Conservation (phyloP, 2,888 invertebrate species). For the Leptogaster cylindrica region DNA sequence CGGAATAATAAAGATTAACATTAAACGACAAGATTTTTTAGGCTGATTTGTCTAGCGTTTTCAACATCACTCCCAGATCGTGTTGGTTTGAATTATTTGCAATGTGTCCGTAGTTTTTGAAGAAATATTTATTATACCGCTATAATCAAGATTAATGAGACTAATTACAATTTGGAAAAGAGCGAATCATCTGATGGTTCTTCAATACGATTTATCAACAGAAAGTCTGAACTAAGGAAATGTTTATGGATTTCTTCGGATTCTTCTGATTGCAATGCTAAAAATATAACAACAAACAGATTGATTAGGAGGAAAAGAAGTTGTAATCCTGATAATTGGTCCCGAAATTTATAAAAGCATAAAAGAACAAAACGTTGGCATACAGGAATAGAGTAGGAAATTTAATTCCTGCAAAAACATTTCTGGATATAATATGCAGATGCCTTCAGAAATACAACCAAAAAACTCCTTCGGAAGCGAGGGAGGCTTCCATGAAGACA, state of each 20-base stretch:
- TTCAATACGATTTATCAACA: constrained; percentile 45
- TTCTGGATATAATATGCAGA: constrained; percentile 49
- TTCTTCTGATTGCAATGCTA: constrained; percentile 41
- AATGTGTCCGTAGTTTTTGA: background rate
- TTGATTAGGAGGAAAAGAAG: constrained; percentile 45
- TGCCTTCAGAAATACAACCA: constrained; percentile 47
- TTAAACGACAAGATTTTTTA: constrained; percentile 6
- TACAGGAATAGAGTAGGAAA: constrained; percentile 50
- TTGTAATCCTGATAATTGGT: constrained; percentile 45
- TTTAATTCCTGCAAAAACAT: constrained; percentile 50
- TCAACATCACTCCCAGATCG: constrained; percentile 19
- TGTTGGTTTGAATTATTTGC: constrained; percentile 8
- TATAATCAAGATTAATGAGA: constrained; percentile 16
- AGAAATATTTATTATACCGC: constrained; percentile 13
- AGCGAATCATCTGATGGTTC: constrained; percentile 28
- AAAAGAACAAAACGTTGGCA: constrained; percentile 50
- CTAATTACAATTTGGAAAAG: constrained; percentile 18
- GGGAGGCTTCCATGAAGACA: constrained; percentile 44
- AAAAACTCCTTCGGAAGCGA: constrained; percentile 49
- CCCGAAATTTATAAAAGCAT: constrained; percentile 50
- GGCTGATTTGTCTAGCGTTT: constrained; percentile 8
- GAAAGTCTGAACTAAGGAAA: constrained; percentile 38
- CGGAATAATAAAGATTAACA: background rate
- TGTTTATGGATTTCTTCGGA: constrained; percentile 44
- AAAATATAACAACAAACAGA: constrained; percentile 33